Percentiles rank a stretch among this genome's conserved stretches.
Conservation (phyloP, 2,888 invertebrate genomes). For the Gasteruption jaculator region DNA sequence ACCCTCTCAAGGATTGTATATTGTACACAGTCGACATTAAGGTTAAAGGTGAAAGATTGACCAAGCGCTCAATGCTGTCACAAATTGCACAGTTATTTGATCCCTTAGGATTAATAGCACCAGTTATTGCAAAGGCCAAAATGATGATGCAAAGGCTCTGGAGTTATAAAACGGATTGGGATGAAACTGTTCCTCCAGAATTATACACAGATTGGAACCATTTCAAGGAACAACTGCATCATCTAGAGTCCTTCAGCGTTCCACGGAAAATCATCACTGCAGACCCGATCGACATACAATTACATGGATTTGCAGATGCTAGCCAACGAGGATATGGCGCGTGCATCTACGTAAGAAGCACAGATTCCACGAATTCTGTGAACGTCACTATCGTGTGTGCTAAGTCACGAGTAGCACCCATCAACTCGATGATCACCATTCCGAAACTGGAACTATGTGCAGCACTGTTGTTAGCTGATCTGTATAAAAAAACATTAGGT, state of each 20-base stretch:
- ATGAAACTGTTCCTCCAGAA: slow-evolving; percentile 1
- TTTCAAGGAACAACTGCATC: neutral
- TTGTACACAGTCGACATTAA: too few species aligned
- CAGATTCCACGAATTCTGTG: slow-evolving; percentile 2
- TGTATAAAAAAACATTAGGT: slow-evolving; percentile 10
- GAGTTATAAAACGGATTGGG: slow-evolving; percentile 6
- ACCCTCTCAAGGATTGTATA: too few species aligned
- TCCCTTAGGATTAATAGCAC: slow-evolving; percentile 16
- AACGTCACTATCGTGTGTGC: slow-evolving; percentile 24
- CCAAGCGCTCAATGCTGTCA: slow-evolving; percentile 14
- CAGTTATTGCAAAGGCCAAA: slow-evolving; percentile 17
- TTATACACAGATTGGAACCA: neutral
- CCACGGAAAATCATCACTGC: neutral
- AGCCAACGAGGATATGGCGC: slow-evolving; percentile 25
- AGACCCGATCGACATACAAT: neutral
- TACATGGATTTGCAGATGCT: slow-evolving; percentile 24
- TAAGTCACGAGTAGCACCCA: slow-evolving; percentile 32
- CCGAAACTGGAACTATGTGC: slow-evolving; percentile 25
- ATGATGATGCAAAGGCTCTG: slow-evolving; percentile 14
- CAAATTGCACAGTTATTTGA: slow-evolving; percentile 19
- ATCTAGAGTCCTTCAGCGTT: slow-evolving; percentile 16
- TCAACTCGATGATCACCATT: slow-evolving; percentile 4
- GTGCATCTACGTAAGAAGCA: slow-evolving; percentile 19
- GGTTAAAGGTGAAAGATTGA: neutral
- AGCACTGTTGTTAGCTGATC: slow-evolving; percentile 18